Conservation (phyloP, 2,888 invertebrate species). For the Sabatieria punctata region DNA sequence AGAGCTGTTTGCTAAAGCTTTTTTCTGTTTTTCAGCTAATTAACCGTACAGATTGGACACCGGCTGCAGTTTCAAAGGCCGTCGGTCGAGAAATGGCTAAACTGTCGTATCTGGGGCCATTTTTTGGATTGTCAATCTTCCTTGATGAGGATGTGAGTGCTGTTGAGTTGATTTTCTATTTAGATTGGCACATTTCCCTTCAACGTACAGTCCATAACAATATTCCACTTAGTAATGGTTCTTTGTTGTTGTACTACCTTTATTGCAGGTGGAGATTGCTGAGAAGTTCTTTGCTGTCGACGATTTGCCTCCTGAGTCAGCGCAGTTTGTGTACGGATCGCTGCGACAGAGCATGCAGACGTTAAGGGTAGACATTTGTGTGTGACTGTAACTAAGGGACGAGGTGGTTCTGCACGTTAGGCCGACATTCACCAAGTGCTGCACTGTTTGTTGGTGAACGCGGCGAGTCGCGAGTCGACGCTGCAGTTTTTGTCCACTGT, state of each 20-base stretch:
- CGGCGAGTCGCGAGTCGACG: slow-evolving; percentile 57
- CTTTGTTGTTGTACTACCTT: background rate
- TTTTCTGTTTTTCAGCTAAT: slow-evolving; percentile 23
- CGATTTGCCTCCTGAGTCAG: slow-evolving; percentile 28
- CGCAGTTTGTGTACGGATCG: slow-evolving; percentile 43
- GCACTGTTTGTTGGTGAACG: slow-evolving; percentile 62
- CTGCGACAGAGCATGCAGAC: slow-evolving; percentile 62
- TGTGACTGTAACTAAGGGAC: slow-evolving; percentile 1
- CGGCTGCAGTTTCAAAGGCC: slow-evolving; percentile 53
- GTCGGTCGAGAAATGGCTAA: slow-evolving; percentile 68
- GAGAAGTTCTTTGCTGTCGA: slow-evolving; percentile 48
- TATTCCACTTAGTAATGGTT: too few species aligned
- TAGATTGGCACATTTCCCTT: too few species aligned
- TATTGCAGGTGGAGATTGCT: slow-evolving; percentile 45
- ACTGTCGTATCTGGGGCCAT: slow-evolving; percentile 72
- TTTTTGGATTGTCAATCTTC: slow-evolving; percentile 73
- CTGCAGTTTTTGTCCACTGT: slow-evolving; percentile 60
- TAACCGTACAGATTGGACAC: slow-evolving; percentile 49
- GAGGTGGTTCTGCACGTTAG: slow-evolving; percentile 28
- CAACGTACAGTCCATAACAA: too few species aligned
- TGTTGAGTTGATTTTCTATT: slow-evolving; percentile 3
- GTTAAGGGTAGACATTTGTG: slow-evolving; percentile 41
- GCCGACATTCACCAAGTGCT: slow-evolving; percentile 59
- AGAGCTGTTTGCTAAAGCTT: background rate
- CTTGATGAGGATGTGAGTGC: slow-evolving; percentile 65